These are phyloP conservation scores for Morinoia aosen DNA, from an alignment of 2,888 invertebrate genomes.

Conservation along the genomic window DNA sequence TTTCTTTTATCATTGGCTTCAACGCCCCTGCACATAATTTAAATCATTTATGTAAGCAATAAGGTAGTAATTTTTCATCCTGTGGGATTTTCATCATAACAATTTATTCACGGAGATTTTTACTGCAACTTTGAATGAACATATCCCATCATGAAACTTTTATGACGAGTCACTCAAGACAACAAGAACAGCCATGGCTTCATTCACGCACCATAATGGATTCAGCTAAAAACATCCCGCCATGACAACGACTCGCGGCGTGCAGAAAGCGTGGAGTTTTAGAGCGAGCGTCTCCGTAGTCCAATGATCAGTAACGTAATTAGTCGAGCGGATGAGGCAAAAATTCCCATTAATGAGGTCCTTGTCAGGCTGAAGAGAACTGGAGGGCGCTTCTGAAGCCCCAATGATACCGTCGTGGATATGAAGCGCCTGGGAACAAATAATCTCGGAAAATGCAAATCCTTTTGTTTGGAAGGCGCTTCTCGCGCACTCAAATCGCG, in stretches of 20 bases:
- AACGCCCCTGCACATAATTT: too few species aligned
- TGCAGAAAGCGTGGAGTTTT: neutral
- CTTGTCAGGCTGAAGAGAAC: neutral
- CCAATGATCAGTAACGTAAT: neutral
- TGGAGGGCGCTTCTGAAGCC: neutral
- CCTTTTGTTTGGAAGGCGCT: neutral
- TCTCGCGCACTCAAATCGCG: neutral
- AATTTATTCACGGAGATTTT: too few species aligned
- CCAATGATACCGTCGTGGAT: conserved; percentile 3
- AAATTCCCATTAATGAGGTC: neutral
- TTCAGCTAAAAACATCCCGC: neutral
- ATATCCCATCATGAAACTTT: neutral
- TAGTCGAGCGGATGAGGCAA: neutral
- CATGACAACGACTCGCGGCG: conserved; percentile 2
- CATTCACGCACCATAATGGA: neutral
- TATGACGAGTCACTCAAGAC: neutral
- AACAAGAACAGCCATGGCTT: neutral
- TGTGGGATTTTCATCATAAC: too few species aligned
- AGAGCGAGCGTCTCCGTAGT: neutral
- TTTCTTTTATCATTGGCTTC: too few species aligned
- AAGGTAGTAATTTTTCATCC: too few species aligned
- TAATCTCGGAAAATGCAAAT: neutral
- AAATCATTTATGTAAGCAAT: too few species aligned
- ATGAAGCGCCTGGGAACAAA: neutral
- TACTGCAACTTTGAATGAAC: neutral